These are phyloP conservation scores for Oostethus manadensis DNA, from an alignment of 2,113 vertebrate species.

Conservation along the genomic window DNA sequence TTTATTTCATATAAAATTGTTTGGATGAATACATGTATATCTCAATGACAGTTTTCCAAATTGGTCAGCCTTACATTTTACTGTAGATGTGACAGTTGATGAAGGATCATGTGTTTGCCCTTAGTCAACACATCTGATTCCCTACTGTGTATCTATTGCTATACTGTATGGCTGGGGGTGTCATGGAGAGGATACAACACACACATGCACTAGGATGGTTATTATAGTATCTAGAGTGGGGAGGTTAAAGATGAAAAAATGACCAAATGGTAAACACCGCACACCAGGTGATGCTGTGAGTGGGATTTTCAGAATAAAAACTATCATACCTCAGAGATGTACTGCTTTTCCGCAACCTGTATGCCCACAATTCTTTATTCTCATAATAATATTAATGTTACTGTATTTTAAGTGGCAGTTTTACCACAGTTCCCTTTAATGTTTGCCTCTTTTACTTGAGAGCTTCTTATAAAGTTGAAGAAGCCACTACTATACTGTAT, in stretches of 20 bases:
- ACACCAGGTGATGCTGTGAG: neutral
- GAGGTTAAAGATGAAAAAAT: neutral
- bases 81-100: neutral
- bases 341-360: neutral
- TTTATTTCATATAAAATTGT: no score
- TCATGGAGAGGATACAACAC: constrained; percentile 37
- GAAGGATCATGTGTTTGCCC: constrained; percentile 1
- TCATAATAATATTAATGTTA: no score
- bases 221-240: neutral
- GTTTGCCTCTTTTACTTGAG: constrained; percentile 28
- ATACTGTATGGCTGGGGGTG: constrained; percentile 20
- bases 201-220: constrained; percentile 3
- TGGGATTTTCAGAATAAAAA: neutral
- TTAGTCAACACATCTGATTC: constrained; percentile 49
- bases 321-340: neutral
- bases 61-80: neutral
- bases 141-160: constrained; percentile 34
- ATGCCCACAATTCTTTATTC: neutral
- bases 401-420: neutral
- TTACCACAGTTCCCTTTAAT: neutral
- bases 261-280: neutral
- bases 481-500: neutral
- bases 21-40: no score
- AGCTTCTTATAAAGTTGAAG: constrained; percentile 40
- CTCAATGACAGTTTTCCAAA: no score